These are phyloP conservation scores for Rhineura floridana DNA, from an alignment of 2,113 vertebrate species.

Conservation along the genomic window DNA sequence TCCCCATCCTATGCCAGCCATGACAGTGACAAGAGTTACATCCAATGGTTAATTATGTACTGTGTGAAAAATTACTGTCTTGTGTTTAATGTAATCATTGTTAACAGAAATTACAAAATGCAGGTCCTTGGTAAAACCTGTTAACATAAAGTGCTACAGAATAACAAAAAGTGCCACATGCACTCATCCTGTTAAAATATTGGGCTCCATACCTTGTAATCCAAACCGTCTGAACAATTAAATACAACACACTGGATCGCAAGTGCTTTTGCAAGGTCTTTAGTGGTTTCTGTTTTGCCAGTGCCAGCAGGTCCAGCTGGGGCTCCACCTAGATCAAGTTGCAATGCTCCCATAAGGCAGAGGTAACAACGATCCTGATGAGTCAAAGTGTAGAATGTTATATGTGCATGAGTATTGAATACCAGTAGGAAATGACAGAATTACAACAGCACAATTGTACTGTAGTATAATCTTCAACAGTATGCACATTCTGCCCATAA, in stretches of 20 bases:
- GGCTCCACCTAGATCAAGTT: constrained; percentile 88
- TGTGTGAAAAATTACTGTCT: background rate
- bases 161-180: background rate
- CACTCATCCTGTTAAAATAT: background rate
- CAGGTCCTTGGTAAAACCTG: background rate
- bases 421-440: background rate
- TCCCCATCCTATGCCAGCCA: background rate
- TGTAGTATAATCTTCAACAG: background rate
- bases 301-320: constrained; percentile 89
- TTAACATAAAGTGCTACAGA: background rate
- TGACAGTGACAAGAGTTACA: too few relatives aligned
- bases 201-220: constrained; percentile 82
- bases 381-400: background rate
- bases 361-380: constrained; percentile 38
- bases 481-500: background rate
- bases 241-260: constrained; percentile 92
- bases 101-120: background rate
- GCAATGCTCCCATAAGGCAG: constrained; percentile 83
- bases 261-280: constrained; percentile 88
- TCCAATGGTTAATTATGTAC: background rate
- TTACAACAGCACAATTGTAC: background rate
- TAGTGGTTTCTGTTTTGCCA: constrained; percentile 90
- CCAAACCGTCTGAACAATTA: constrained; percentile 90
- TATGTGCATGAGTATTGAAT: background rate
- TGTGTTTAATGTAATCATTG: background rate